A percentile compares a stretch with the other conserved stretches of the same genome.
phyloP scores from a whole-genome alignment of 2,113 vertebrate genomes.

The Podarcis cretensis region DNA sequence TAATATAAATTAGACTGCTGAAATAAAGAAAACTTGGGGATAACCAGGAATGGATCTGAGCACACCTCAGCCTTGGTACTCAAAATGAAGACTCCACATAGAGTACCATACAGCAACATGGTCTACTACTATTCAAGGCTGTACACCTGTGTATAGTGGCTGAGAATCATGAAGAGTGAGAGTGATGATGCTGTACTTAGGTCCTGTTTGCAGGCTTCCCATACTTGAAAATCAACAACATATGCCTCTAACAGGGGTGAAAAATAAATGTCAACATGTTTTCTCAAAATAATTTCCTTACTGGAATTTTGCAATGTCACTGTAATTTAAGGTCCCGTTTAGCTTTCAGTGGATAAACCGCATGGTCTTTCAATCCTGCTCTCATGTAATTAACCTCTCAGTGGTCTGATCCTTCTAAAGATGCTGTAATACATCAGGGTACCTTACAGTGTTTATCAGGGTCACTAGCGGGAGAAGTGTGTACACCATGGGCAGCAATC shows the following conservation, averaged over 20 bases:
- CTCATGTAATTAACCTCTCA: not conserved
- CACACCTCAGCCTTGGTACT: too few relatives aligned
- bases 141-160: too few relatives aligned
- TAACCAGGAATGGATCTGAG: too few relatives aligned
- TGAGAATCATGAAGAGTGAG: too few relatives aligned
- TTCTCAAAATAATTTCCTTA: not conserved
- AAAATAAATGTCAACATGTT: not conserved
- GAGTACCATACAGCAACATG: too few relatives aligned
- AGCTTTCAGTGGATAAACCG: not conserved
- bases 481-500: not conserved
- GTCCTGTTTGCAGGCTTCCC: too few relatives aligned
- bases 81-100: too few relatives aligned
- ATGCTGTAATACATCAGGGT: not conserved
- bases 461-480: not conserved
- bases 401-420: not conserved
- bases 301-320: constrained; percentile 5
- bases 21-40: too few relatives aligned
- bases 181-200: too few relatives aligned
- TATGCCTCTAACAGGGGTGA: not conserved
- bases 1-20: too few relatives aligned
- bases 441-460: not conserved
- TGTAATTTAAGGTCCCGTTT: constrained; percentile 5
- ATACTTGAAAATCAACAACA: not conserved
- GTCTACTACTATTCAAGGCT: too few relatives aligned
- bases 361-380: not conserved